A percentile compares a stretch with the other conserved stretches of the same genome.
These are phyloP conservation scores for Caenorhabditis sulstoni DNA, from an alignment of 2,888 invertebrate genomes.

Conservation along the genomic window DNA sequence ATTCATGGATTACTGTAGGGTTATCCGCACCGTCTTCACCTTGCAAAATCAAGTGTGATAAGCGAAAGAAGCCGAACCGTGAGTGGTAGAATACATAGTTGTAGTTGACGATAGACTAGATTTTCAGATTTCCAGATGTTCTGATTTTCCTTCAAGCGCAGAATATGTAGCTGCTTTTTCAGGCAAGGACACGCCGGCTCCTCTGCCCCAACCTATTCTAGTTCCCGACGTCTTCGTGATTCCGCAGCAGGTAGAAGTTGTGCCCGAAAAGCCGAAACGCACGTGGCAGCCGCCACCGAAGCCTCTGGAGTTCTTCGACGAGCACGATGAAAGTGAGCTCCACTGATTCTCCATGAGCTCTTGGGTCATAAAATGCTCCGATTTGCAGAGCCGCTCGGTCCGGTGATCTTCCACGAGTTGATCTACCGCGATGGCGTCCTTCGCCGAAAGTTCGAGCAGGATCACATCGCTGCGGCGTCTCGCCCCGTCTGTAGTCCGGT, in stretches of 20 bases:
- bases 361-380: neutral
- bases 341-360: too few species aligned
- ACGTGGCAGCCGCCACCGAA: constrained; percentile 53
- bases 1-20: neutral
- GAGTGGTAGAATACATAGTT: constrained; percentile 10
- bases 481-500: constrained; percentile 56
- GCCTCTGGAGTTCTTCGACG: constrained; percentile 14
- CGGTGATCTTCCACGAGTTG: constrained; percentile 56
- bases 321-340: constrained; percentile 40
- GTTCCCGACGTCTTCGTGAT: constrained; percentile 33
- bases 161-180: too few species aligned
- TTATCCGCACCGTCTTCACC: constrained; percentile 30
- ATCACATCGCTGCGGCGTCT: constrained; percentile 46
- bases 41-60: constrained; percentile 50
- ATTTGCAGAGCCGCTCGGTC: constrained; percentile 49
- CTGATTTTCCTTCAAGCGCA: too few species aligned
- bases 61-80: constrained; percentile 39
- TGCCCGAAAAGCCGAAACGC: constrained; percentile 45
- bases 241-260: neutral
- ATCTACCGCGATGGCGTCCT: constrained; percentile 50
- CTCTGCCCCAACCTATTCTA: constrained; percentile 31
- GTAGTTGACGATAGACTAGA: too few species aligned
- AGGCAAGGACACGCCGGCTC: constrained; percentile 53
- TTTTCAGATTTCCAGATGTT: too few species aligned
- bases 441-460: constrained; percentile 33